phyloP scores from a whole-genome alignment of 2,888 invertebrate species.

The Parnassius orleans region DNA sequence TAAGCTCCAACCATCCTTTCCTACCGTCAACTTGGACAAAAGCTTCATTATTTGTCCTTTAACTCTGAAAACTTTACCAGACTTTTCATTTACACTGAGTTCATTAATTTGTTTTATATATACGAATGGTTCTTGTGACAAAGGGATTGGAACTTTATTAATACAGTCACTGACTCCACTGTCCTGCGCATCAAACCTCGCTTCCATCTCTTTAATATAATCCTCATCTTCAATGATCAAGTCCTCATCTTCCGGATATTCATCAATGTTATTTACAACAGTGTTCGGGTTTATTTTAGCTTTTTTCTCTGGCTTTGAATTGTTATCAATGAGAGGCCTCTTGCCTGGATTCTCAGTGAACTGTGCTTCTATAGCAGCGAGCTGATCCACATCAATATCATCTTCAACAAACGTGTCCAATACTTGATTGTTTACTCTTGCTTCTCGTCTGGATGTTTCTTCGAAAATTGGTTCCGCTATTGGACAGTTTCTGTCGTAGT shows the following conservation, averaged over 20 bases:
- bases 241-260: constrained; percentile 58
- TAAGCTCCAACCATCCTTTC: constrained; percentile 77
- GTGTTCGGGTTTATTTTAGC: constrained; percentile 43
- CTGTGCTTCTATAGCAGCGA: constrained; percentile 62
- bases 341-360: constrained; percentile 45
- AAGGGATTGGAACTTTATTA: constrained; percentile 36
- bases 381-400: constrained; percentile 60
- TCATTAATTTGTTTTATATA: constrained; percentile 72
- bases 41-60: constrained; percentile 80
- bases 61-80: constrained; percentile 72
- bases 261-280: constrained; percentile 41
- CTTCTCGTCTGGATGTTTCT: neutral
- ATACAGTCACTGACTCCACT: constrained; percentile 25
- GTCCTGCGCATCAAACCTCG: constrained; percentile 46
- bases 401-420: constrained; percentile 57
- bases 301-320: constrained; percentile 54
- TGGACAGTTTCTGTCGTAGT: constrained; percentile 44
- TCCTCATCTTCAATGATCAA: constrained; percentile 62
- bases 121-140: constrained; percentile 60
- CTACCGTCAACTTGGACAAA: constrained; percentile 77
- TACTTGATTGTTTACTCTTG: constrained; percentile 30
- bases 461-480: constrained; percentile 3
- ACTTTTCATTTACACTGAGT: constrained; percentile 46
- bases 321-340: constrained; percentile 39
- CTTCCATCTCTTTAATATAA: constrained; percentile 58